Percentiles rank a stretch among this genome's conserved stretches.
phyloP scores from a whole-genome alignment of 2,113 vertebrate species.

The Zapus hudsonius region DNA sequence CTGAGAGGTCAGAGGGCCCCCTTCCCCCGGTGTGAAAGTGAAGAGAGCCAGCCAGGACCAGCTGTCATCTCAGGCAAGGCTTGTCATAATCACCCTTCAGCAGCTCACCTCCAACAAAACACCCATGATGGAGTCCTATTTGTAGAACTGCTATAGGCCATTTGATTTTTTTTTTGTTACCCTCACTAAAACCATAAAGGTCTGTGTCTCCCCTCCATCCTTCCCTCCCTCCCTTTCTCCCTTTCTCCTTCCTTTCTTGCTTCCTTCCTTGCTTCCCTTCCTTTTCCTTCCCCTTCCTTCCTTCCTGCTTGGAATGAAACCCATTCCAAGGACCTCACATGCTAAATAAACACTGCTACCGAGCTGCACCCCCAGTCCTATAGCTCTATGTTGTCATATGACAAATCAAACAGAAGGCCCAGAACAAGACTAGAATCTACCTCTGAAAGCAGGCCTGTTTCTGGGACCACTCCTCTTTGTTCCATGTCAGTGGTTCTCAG shows the following conservation, averaged over 20 bases:
- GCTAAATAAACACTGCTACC: not conserved
- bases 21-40: not conserved
- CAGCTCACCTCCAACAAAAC: not conserved
- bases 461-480: not conserved
- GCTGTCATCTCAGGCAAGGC: not conserved
- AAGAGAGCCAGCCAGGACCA: not conserved
- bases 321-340: not conserved
- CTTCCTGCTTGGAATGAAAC: not conserved
- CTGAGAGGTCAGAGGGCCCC: not conserved
- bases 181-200: not conserved
- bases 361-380: not conserved
- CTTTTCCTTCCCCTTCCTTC: no score
- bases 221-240: no score
- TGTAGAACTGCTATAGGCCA: not conserved
- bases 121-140: not conserved
- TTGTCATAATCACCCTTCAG: not conserved
- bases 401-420: slow-evolving; percentile 8
- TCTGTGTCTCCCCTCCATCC: no score
- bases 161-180: not conserved
- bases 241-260: no score
- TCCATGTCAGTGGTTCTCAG: not conserved
- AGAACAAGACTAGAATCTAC: not conserved
- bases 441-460: not conserved
- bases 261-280: not conserved
- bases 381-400: not conserved